Evolutionary conservation across 2,797 vertebrate species (phyloP).

Genomic region (Coregonus ussuriensis): DNA sequence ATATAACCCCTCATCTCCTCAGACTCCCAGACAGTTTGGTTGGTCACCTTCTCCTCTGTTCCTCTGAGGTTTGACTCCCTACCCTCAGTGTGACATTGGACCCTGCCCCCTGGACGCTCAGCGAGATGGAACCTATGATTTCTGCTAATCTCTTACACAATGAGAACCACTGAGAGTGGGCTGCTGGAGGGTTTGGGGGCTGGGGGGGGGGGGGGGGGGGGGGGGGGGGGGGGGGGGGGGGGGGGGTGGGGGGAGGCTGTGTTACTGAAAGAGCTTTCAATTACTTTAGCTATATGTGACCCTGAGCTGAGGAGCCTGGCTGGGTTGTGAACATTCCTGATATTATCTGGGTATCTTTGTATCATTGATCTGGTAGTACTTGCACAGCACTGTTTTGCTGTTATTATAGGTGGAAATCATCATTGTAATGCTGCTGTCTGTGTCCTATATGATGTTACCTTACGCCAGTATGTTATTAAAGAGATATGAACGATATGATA

Average conservation of each 20-base stretch:
- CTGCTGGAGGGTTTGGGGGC: too few relatives aligned
- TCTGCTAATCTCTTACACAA: too few relatives aligned
- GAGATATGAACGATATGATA: too few relatives aligned
- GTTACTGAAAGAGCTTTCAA: conserved; percentile 25
- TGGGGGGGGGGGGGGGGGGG: too few relatives aligned
- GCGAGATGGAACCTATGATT: too few relatives aligned
- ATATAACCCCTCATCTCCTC: conserved; percentile 38
- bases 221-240: neutral
- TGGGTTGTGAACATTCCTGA: too few relatives aligned
- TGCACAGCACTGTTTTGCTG: too few relatives aligned
- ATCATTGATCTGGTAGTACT: neutral
- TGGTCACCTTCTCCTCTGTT: conserved; percentile 10
- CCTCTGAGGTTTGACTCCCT: conserved; percentile 13
- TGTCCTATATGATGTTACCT: too few relatives aligned
- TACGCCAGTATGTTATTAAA: neutral
- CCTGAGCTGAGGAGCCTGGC: conserved; percentile 3
- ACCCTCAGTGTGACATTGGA: conserved; percentile 49
- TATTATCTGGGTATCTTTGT: neutral
- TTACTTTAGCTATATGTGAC: conserved; percentile 26
- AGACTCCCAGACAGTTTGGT: conserved; percentile 11
- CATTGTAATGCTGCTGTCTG: neutral
- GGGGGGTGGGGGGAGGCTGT: neutral
- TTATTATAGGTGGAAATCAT: neutral
- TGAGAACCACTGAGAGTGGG: too few relatives aligned
- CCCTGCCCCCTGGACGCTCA: conserved; percentile 14